These are phyloP conservation scores for Desoria tigrina DNA, from an alignment of 2,888 invertebrate genomes.

Conservation along the genomic window DNA sequence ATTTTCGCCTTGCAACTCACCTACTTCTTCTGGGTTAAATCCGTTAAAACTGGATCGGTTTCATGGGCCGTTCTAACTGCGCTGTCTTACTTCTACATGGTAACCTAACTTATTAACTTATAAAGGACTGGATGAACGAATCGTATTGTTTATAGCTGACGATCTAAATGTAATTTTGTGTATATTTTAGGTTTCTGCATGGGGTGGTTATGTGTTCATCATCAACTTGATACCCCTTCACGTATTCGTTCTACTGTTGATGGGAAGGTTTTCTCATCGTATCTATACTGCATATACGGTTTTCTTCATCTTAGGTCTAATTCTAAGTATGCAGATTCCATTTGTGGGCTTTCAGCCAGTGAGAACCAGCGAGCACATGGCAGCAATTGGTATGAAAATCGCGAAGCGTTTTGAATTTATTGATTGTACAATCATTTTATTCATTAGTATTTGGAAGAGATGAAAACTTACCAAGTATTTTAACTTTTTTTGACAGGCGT, in stretches of 20 bases:
- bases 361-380: conserved; percentile 96
- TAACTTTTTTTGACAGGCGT: conserved; percentile 78
- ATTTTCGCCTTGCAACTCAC: conserved; percentile 98
- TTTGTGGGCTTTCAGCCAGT: conserved; percentile 67
- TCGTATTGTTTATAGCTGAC: not conserved
- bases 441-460: too few species aligned
- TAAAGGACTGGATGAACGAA: too few species aligned
- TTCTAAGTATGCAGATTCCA: conserved; percentile 85
- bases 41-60: conserved; percentile 92
- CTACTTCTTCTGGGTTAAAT: conserved; percentile 95
- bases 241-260: conserved; percentile 85
- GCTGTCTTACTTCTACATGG: conserved; percentile 98
- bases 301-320: conserved; percentile 89
- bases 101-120: too few species aligned
- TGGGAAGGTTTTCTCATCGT: conserved; percentile 89
- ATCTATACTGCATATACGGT: conserved; percentile 94
- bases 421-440: too few species aligned
- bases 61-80: conserved; percentile 87
- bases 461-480: too few species aligned
- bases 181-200: conserved; percentile 89
- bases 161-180: conserved; percentile 18
- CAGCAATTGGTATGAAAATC: conserved; percentile 84
- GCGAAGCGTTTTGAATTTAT: too few species aligned
- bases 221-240: conserved; percentile 97
- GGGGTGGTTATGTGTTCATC: conserved; percentile 98